Percentiles rank a stretch among this genome's conserved stretches.
These are phyloP conservation scores for Acanthopleura granulata DNA, from an alignment of 2,888 invertebrate genomes.

Conservation along the genomic window DNA sequence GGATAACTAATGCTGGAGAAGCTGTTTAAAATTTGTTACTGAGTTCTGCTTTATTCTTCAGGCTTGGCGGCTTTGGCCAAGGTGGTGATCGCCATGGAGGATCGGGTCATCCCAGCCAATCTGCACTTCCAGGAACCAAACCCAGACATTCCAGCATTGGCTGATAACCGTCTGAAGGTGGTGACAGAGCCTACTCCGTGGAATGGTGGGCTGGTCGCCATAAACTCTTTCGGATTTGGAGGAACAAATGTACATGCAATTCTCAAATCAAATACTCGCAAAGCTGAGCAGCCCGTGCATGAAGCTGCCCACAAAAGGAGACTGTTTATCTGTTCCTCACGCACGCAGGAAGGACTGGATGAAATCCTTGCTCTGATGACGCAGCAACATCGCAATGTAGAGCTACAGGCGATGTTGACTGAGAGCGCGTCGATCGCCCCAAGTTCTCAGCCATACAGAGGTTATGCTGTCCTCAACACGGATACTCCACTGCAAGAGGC, in stretches of 20 bases:
- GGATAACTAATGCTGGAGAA: too few species aligned
- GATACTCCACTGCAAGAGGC: conserved; percentile 56
- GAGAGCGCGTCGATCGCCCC: conserved; percentile 72
- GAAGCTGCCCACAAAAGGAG: conserved; percentile 75
- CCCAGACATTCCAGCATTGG: conserved; percentile 89
- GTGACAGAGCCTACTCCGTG: conserved; percentile 86
- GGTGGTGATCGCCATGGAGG: conserved; percentile 92
- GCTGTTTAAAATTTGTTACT: too few species aligned
- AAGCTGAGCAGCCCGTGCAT: conserved; percentile 31
- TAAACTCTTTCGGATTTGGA: conserved; percentile 99
- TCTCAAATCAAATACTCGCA: conserved; percentile 70
- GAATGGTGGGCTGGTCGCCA: conserved; percentile 90
- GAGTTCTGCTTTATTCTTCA: conserved; percentile 31
- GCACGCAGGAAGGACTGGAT: conserved; percentile 85
- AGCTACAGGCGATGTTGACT: conserved; percentile 62
- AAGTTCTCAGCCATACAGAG: conserved; percentile 84
- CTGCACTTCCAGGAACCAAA: conserved; percentile 91
- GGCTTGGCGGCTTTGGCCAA: conserved; percentile 93
- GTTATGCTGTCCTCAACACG: conserved; percentile 81
- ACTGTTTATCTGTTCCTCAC: conserved; percentile 84
- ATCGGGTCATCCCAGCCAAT: conserved; percentile 89
- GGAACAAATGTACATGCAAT: conserved; percentile 75
- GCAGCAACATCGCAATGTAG: conserved; percentile 68
- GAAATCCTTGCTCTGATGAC: conserved; percentile 82
- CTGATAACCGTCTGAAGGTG: conserved; percentile 90